Evolutionary conservation across 37 sponge, comb jelly and placozoan genomes (phyloP).

Genomic region (Aplysina aerophoba): DNA sequence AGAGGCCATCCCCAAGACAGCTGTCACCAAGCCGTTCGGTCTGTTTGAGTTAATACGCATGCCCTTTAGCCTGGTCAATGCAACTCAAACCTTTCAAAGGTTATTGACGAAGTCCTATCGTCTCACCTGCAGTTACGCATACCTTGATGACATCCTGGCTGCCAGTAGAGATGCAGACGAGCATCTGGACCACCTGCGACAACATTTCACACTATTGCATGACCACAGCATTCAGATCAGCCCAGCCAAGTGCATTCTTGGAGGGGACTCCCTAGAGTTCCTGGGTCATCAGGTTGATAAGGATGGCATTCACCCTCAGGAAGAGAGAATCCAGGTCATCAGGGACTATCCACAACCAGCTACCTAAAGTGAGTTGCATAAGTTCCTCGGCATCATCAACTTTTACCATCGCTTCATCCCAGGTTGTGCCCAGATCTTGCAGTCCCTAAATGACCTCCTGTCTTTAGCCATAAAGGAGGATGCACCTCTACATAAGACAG

Average conservation of each 20-base stretch:
- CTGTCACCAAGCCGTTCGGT: conserved; percentile 61
- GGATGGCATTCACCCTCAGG: conserved; percentile 32
- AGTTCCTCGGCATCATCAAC: conserved; percentile 43
- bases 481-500: neutral
- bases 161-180: conserved; percentile 16
- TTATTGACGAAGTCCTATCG: conserved; percentile 54
- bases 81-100: conserved; percentile 66
- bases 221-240: conserved; percentile 22
- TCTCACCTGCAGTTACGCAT: conserved; percentile 42
- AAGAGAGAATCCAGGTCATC: conserved; percentile 30
- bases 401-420: conserved; percentile 58
- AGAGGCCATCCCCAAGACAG: conserved; percentile 24
- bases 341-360: conserved; percentile 42
- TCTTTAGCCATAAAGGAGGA: neutral
- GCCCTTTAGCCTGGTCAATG: conserved; percentile 60
- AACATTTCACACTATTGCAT: neutral
- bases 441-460: conserved; percentile 38
- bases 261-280: conserved; percentile 32
- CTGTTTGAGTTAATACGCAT: conserved; percentile 59
- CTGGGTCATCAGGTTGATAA: conserved; percentile 49
- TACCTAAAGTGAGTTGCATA: conserved; percentile 28
- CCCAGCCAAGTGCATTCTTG: conserved; percentile 13
- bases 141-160: conserved; percentile 50
- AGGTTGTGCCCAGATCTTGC: conserved; percentile 21
- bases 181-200: conserved; percentile 8